Base-by-base conservation (phyloP, 2,888 invertebrate genomes). In the Vannuccia rotundouncinata region DNA sequence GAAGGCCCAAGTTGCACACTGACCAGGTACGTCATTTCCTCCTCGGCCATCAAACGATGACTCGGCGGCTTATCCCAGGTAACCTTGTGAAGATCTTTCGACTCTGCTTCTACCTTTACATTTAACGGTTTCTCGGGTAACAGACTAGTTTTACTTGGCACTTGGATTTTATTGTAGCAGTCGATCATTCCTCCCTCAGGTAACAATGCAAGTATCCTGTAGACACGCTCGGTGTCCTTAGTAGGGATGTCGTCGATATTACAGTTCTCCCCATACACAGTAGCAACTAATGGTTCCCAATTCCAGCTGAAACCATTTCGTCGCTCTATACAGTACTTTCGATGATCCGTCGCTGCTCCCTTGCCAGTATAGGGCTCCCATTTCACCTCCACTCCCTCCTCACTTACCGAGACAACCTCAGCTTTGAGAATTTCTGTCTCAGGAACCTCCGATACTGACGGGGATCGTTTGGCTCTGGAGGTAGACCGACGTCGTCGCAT, bases 231-330 rank as follows among this genome's bases (percentile, higher is more conserved):
- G 28, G 25, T 78, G 13, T 79, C 79, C 27, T 29, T 22, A 22
- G 22, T 22, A 29, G 29, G 1, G 30, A 76, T 30, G 2, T 75
- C 75, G 17, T 79, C 79, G 1, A 79, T n/a, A 28, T 31, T 73
- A 25, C 73, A 79, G 75, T 79, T 75, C 75, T 79, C 79, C n/a
- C 79, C 79, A 74, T 74, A 79, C 5, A 79, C 73, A 2, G 29
- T 79, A 73, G 74, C 5, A 0, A 73, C 25, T 13, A 79, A n/a
- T 30, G 66, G 73, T 29, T 79, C 79, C 79, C 79, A 79, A 31
- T 60, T 73, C 29, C 28, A 28, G 1, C 29, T 29, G 29, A 30
- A 73, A 29, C 29, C 30, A 79, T 79, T 74, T 5, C 73, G 25
- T 22, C 74, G 29, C 75, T 79, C 73, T 29, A 79, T 77, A 75